Base-by-base conservation (phyloP, 2,113 vertebrate genomes). In the Brachyistius frenatus region DNA sequence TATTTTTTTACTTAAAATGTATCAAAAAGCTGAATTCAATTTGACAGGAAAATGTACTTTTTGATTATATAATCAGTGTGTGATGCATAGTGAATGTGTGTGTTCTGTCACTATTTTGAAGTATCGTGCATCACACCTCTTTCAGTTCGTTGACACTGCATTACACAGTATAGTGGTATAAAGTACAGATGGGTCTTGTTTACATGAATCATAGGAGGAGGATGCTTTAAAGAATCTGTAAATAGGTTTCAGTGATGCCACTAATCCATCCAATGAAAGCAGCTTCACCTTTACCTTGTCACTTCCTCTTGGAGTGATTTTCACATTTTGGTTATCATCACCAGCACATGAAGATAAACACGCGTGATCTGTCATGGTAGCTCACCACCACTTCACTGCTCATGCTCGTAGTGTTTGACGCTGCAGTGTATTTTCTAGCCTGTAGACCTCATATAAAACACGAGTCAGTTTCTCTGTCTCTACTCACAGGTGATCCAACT, bases 401-500 rank as follows among this genome's bases (percentile, higher is more conserved):
- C 5, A 56, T 64, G 31, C 3, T 15, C 14, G 8, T 5, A 14
- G 1, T 14, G 33, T 50, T 33, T 52, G 16, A 39, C 54, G 53
- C 8, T 31, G 36, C 4, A 5, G 11, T 11, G 13, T 46, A 16
- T 70, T 23, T n/a, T 37, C 10, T 13, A 44, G 14, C 14, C 11
- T 73, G 8, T 8, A 8, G 0, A 37, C n/a, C 36, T 62, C 31
- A 57, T 10, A 62, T 15, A 37, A 71, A 80, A 55, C 37, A 58
- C 0, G 3, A 41, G 50, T 55, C 5, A 31, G 36, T 47, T 54
- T 15, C 16, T 73, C 37, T 66, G 11, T 35, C 6, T 36, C 1
- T 95, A 98, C 98, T 99, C 81, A 99, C 98, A 83, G 80, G 78
- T 13, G 93, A 90, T 78, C 98, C 98, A 66, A 84, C 92, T 90